phyloP scores from a whole-genome alignment of 2,797 vertebrate species.

The Micromesistius poutassou region DNA sequence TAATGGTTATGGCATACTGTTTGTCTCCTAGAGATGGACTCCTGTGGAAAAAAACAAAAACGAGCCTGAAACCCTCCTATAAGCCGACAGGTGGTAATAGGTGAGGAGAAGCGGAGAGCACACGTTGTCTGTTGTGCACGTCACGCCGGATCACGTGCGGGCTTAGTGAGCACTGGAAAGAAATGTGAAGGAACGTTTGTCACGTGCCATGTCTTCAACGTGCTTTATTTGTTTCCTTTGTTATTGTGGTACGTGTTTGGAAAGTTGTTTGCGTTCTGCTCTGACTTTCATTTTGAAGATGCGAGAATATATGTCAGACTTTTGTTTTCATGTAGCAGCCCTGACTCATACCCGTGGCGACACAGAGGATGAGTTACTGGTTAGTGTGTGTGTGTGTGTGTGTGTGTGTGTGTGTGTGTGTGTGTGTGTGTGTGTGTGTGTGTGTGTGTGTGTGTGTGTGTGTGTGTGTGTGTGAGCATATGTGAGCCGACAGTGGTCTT shows the following conservation, averaged over 20 bases:
- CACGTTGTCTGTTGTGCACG: no score
- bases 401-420: conserved; percentile 17
- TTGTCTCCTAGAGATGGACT: neutral
- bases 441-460: conserved; percentile 18
- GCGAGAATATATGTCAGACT: neutral
- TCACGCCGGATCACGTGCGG: neutral
- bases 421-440: conserved; percentile 18
- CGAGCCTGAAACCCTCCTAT: neutral
- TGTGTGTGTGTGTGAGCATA: conserved; percentile 15
- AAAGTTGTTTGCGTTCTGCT: neutral
- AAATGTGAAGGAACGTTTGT: neutral
- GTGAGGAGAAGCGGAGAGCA: neutral
- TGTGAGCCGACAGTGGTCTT: conserved; percentile 2
- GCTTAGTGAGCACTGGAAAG: no score
- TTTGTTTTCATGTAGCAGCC: neutral
- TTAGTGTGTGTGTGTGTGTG: conserved; percentile 16
- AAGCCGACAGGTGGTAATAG: neutral
- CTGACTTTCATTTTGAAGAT: neutral
- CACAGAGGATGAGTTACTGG: neutral
- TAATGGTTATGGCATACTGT: conserved; percentile 9
- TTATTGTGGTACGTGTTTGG: neutral
- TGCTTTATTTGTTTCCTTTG: neutral
- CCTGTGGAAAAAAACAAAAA: neutral
- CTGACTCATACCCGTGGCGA: neutral
- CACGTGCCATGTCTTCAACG: neutral